phyloP scores from a whole-genome alignment of 2,888 invertebrate species.

The Tetropium fuscum region DNA sequence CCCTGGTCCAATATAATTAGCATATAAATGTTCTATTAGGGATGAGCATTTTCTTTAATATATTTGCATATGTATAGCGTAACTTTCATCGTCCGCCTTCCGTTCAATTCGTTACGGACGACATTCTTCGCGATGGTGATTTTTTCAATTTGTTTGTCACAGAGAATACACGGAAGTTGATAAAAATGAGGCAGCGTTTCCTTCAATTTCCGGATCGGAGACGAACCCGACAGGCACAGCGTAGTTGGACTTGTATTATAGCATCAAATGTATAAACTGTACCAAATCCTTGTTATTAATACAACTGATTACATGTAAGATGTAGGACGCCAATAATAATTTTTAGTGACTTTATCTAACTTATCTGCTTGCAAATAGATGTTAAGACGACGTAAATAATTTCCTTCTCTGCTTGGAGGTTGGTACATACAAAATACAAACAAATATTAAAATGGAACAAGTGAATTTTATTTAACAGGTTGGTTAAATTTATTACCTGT shows the following conservation, averaged over 20 bases:
- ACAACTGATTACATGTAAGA: too few species aligned
- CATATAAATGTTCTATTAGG: conserved; percentile 25
- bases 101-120: not conserved
- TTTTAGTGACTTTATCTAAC: too few species aligned
- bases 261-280: not conserved
- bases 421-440: too few species aligned
- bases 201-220: conserved; percentile 34
- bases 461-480: too few species aligned
- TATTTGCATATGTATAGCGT: conserved; percentile 10
- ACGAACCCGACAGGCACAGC: conserved; percentile 24
- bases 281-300: not conserved
- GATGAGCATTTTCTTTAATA: conserved; percentile 10
- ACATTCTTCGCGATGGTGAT: conserved; percentile 5
- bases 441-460: too few species aligned
- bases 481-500: too few species aligned
- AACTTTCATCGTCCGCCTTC: conserved; percentile 8
- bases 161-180: not conserved
- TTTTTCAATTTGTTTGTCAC: conserved; percentile 18
- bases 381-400: too few species aligned
- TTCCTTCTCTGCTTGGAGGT: too few species aligned
- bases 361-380: too few species aligned
- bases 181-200: conserved; percentile 19
- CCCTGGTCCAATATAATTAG: conserved; percentile 20
- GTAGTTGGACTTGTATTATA: conserved; percentile 2
- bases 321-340: too few species aligned